phyloP scores from a whole-genome alignment of 2,797 vertebrate species.

The Acrossocheilus wenchowensis region DNA sequence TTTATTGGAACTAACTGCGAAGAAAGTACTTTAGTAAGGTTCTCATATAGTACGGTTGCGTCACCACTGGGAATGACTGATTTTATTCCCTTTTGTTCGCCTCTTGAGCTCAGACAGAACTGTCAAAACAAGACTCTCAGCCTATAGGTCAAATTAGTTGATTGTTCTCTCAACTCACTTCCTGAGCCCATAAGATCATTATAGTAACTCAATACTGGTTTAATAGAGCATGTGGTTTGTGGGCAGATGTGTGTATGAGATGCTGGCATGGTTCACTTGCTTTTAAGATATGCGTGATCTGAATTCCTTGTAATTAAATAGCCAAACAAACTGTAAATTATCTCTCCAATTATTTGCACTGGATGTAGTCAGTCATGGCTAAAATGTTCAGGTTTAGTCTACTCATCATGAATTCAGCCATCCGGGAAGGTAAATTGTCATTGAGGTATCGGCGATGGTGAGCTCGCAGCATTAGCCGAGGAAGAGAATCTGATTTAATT shows the following conservation, averaged over 20 bases:
- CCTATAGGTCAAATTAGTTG: conserved; percentile 48
- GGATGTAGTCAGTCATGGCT: conserved; percentile 41
- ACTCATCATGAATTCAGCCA: conserved; percentile 51
- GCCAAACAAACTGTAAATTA: conserved; percentile 41
- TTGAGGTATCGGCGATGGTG: conserved; percentile 51
- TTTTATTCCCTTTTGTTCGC: conserved; percentile 7
- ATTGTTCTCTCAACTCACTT: conserved; percentile 38
- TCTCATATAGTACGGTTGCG: conserved; percentile 21
- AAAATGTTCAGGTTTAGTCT: conserved; percentile 48
- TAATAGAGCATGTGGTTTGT: conserved; percentile 38
- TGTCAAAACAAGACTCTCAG: conserved; percentile 42
- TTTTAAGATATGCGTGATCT: conserved; percentile 14
- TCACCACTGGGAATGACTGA: conserved; percentile 30
- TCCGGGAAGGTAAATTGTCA: conserved; percentile 50
- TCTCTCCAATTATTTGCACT: conserved; percentile 23
- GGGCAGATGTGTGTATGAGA: conserved; percentile 34
- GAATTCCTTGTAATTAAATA: conserved; percentile 24
- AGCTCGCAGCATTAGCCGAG: conserved; percentile 45
- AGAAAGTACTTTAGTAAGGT: conserved; percentile 42
- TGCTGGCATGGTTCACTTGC: conserved; percentile 23
- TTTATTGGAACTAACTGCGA: conserved; percentile 42
- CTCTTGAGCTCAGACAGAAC: conserved; percentile 29
- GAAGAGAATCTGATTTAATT: conserved; percentile 59
- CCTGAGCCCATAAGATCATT: conserved; percentile 31
- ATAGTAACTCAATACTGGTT: conserved; percentile 26